These are phyloP conservation scores for Pocillopora grandis DNA, from an alignment of 92 coral and sea anemone genomes.

Conservation along the genomic window DNA sequence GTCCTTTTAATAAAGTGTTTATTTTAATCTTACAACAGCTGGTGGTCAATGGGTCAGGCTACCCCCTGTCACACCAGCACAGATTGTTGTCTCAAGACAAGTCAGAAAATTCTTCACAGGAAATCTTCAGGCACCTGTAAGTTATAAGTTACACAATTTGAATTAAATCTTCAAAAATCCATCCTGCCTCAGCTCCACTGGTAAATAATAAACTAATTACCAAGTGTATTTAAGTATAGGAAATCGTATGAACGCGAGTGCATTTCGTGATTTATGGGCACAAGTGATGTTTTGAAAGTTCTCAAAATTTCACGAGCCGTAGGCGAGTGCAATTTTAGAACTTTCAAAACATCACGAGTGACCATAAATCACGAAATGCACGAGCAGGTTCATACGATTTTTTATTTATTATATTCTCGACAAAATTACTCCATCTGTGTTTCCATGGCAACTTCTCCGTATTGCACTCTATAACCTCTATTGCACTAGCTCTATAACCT, in stretches of 20 bases:
- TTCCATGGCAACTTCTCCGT: no score
- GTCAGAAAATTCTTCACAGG: slow-evolving; percentile 96
- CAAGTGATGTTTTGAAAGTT: slow-evolving; percentile 1
- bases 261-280: slow-evolving; percentile 55
- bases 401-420: no score
- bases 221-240: no score
- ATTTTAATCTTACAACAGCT: slow-evolving; percentile 51
- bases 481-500: no score
- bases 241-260: slow-evolving; percentile 27
- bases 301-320: no score
- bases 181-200: no score
- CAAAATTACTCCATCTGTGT: no score
- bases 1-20: neutral
- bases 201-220: neutral
- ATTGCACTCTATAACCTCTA: no score
- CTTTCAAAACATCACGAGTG: no score
- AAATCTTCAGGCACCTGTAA: slow-evolving; percentile 87
- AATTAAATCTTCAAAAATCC: neutral
- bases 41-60: slow-evolving; percentile 88
- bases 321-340: no score
- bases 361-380: no score
- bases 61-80: slow-evolving; percentile 91
- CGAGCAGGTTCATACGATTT: no score
- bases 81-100: slow-evolving; percentile 87
- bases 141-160: neutral